phyloP scores from a whole-genome alignment of 2,888 invertebrate species.

The Drosophila birchii region DNA sequence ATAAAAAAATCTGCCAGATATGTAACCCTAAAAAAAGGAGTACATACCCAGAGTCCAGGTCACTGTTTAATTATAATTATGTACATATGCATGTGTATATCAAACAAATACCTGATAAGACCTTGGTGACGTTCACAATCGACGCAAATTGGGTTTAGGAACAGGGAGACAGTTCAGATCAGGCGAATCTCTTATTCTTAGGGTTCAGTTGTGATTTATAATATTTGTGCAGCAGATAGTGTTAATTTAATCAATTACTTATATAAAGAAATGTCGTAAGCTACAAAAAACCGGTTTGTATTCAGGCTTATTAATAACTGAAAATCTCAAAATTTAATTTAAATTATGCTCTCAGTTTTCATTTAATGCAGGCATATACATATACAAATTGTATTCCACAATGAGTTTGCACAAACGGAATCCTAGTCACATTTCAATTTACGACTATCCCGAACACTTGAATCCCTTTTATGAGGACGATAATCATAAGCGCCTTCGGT shows the following conservation, averaged over 20 bases:
- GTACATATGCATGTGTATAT: slow-evolving; percentile 1
- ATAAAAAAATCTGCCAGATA: background rate
- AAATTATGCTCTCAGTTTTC: slow-evolving; percentile 22
- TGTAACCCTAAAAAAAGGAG: too few species aligned
- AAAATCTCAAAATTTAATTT: background rate
- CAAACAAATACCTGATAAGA: slow-evolving; percentile 10
- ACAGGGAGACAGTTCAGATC: slow-evolving; percentile 10
- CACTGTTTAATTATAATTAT: slow-evolving; percentile 14
- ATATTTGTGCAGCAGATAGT: slow-evolving; percentile 11
- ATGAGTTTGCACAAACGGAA: slow-evolving; percentile 78
- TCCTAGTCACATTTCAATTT: slow-evolving; percentile 86
- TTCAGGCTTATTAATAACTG: background rate
- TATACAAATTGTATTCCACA: slow-evolving; percentile 67
- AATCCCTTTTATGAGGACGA: slow-evolving; percentile 91
- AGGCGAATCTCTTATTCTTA: background rate
- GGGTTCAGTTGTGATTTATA: background rate
- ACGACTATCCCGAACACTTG: slow-evolving; percentile 91
- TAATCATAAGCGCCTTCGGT: slow-evolving; percentile 87
- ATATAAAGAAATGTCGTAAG: slow-evolving; percentile 9
- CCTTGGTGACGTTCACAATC: slow-evolving; percentile 4
- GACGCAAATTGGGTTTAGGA: background rate
- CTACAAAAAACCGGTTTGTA: slow-evolving; percentile 8
- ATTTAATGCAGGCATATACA: slow-evolving; percentile 65
- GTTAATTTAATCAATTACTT: slow-evolving; percentile 21
- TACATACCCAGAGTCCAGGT: background rate